A percentile compares a stretch with the other conserved stretches of the same genome.
Evolutionary conservation across 1,140 invertebrate species (phyloP).

Genomic region (Diuraphis noxia): DNA sequence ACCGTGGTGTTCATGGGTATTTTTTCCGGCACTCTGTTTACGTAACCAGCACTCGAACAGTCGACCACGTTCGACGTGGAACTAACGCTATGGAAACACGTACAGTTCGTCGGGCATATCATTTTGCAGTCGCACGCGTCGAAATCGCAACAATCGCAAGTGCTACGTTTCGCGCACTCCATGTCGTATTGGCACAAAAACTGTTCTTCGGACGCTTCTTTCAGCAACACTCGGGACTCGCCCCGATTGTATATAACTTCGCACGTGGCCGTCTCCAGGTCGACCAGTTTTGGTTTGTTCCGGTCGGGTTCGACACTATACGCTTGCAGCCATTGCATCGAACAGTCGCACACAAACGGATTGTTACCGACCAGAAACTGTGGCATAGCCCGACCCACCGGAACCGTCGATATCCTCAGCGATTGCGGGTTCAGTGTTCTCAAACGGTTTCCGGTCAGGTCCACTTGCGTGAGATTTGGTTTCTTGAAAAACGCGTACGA

Average conservation of each 20-base stretch:
- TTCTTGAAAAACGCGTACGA: slow-evolving; percentile 93
- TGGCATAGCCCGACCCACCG: slow-evolving; percentile 75
- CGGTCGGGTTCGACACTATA: slow-evolving; percentile 76
- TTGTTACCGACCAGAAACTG: slow-evolving; percentile 91
- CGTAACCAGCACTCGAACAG: slow-evolving; percentile 77
- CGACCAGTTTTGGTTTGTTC: slow-evolving; percentile 83
- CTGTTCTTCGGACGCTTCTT: slow-evolving; percentile 81
- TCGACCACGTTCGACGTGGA: slow-evolving; percentile 92
- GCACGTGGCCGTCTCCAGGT: slow-evolving; percentile 85
- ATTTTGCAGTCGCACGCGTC: slow-evolving; percentile 94
- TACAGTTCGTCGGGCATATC: slow-evolving; percentile 88
- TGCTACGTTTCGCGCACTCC: slow-evolving; percentile 76
- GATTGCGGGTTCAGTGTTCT: slow-evolving; percentile 84
- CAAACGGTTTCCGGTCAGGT: slow-evolving; percentile 83
- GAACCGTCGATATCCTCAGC: slow-evolving; percentile 77
- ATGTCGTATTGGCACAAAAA: slow-evolving; percentile 89
- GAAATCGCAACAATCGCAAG: slow-evolving; percentile 92
- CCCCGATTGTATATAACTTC: slow-evolving; percentile 83
- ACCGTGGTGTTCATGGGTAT: slow-evolving; percentile 93
- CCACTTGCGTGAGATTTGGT: slow-evolving; percentile 83
- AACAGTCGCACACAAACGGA: slow-evolving; percentile 87
- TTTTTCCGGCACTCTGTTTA: slow-evolving; percentile 73
- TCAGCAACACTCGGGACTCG: slow-evolving; percentile 75
- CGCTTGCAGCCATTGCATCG: slow-evolving; percentile 82
- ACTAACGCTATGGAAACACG: slow-evolving; percentile 88